phyloP scores from a whole-genome alignment of 2,888 invertebrate genomes.

The Sinotaia quadrata region DNA sequence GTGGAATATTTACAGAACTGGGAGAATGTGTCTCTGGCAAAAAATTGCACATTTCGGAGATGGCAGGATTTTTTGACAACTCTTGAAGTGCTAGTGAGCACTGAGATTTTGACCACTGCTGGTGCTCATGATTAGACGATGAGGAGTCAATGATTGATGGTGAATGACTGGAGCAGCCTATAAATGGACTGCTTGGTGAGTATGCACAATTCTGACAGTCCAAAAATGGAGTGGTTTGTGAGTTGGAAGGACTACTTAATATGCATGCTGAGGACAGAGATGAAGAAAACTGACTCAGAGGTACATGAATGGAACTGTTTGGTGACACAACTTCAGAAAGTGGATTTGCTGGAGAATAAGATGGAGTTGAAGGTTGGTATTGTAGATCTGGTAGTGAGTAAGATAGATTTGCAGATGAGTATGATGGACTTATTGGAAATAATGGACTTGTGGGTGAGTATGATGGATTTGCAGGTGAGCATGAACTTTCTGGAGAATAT shows the following conservation, averaged over 20 bases:
- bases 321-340: constrained; percentile 54
- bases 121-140: too few relatives aligned
- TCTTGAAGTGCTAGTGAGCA: constrained; percentile 61
- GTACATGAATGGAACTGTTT: constrained; percentile 59
- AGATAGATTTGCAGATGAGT: constrained; percentile 69
- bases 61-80: constrained; percentile 62
- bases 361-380: constrained; percentile 73
- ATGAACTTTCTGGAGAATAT: too few relatives aligned
- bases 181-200: constrained; percentile 76
- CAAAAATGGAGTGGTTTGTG: background rate
- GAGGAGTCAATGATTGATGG: too few relatives aligned
- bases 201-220: constrained; percentile 76
- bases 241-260: too few relatives aligned
- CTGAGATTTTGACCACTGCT: too few relatives aligned
- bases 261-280: constrained; percentile 74
- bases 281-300: constrained; percentile 75
- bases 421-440: constrained; percentile 67
- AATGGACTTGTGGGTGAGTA: constrained; percentile 77
- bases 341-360: constrained; percentile 61
- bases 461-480: constrained; percentile 76
- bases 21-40: too few relatives aligned
- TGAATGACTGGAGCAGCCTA: constrained; percentile 76
- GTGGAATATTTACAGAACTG: too few relatives aligned
- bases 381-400: constrained; percentile 76
- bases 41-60: too few relatives aligned